Conservation (phyloP, 2,113 vertebrate genomes). For the Halcyon malimbica region DNA sequence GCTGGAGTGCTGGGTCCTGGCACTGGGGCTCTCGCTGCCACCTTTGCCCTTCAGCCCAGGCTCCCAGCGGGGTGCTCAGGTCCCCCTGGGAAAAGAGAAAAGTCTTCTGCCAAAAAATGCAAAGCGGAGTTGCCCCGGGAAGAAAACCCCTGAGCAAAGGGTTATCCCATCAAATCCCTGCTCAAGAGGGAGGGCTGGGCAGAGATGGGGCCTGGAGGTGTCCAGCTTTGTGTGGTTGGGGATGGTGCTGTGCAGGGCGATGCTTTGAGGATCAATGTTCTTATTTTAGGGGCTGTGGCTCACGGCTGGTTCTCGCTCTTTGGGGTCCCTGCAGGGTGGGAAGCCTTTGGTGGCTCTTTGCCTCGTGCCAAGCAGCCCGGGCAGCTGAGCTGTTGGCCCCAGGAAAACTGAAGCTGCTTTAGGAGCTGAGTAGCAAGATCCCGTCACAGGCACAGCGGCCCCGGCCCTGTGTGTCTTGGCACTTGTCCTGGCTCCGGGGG, state of each 20-base stretch:
- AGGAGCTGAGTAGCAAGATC: neutral
- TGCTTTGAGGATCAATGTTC: neutral
- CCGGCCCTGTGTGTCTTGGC: neutral
- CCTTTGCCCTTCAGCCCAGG: neutral
- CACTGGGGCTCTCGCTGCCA: neutral
- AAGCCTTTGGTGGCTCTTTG: neutral
- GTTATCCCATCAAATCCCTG: neutral
- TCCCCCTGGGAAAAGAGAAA: neutral
- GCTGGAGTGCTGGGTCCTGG: fast-evolving
- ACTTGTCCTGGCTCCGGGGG: neutral
- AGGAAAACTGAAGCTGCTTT: neutral
- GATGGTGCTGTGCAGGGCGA: neutral
- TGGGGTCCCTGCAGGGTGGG: neutral
- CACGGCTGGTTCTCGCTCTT: neutral
- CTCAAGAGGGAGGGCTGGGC: too few species aligned
- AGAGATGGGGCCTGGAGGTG: neutral
- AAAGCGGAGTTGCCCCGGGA: neutral
- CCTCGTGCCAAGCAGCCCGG: neutral
- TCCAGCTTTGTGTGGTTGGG: neutral
- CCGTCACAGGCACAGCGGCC: neutral
- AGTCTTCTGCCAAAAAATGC: fast-evolving
- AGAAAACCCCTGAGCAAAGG: neutral
- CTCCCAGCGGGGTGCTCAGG: neutral
- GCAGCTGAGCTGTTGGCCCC: neutral
- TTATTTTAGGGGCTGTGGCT: neutral